Conservation (phyloP, 1,140 invertebrate species). For the Dinoponera quadriceps region DNA sequence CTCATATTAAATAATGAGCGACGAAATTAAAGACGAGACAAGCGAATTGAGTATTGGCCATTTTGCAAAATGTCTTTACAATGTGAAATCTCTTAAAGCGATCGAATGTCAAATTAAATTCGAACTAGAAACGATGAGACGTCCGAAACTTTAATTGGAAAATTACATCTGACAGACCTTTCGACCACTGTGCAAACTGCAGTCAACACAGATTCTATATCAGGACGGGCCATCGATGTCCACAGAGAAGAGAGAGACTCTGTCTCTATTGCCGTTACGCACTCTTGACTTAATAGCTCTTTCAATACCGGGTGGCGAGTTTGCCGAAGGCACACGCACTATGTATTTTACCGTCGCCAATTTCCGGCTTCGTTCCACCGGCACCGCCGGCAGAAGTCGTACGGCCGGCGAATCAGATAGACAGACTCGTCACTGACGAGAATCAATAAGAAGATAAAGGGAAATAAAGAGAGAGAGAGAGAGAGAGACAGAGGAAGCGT, state of each 20-base stretch:
- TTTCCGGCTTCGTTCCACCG: slow-evolving; percentile 50
- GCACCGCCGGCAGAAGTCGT: slow-evolving; percentile 23
- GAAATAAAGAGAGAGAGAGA: slow-evolving; percentile 1
- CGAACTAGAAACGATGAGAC: neutral
- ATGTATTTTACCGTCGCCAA: slow-evolving; percentile 59
- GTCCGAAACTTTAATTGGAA: slow-evolving; percentile 28
- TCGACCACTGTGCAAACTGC: slow-evolving; percentile 9
- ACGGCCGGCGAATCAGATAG: slow-evolving; percentile 34
- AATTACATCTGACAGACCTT: neutral
- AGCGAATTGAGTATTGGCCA: too few species aligned
- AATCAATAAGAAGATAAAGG: slow-evolving; percentile 56
- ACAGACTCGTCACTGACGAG: slow-evolving; percentile 28
- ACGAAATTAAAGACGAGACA: too few species aligned
- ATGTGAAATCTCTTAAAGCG: neutral
- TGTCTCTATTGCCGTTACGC: slow-evolving; percentile 24
- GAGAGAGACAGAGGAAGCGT: neutral
- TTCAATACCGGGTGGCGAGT: slow-evolving; percentile 50
- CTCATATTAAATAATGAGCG: too few species aligned
- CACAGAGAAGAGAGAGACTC: slow-evolving; percentile 27
- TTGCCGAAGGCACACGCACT: slow-evolving; percentile 46
- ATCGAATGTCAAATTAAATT: slow-evolving; percentile 4
- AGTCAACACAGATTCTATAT: slow-evolving; percentile 1
- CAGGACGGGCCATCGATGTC: slow-evolving; percentile 5
- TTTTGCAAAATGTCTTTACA: too few species aligned
- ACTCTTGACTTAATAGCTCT: slow-evolving; percentile 57